phyloP scores from a whole-genome alignment of 2,797 vertebrate species.

The Peromyscus aztecus region DNA sequence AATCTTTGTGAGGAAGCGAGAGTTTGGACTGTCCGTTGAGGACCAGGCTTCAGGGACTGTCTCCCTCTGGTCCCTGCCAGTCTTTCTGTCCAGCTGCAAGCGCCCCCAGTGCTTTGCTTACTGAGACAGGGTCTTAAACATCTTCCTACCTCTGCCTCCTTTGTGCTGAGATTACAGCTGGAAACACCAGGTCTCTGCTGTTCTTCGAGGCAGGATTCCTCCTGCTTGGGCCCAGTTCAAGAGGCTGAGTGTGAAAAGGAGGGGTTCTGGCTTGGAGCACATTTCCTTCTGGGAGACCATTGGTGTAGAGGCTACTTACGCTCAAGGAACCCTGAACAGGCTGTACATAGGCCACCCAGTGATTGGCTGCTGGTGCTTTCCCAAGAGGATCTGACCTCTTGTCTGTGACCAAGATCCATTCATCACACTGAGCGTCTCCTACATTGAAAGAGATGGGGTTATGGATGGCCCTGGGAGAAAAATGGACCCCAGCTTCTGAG shows the following conservation, averaged over 20 bases:
- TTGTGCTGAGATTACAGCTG: background rate
- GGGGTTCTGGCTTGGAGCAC: background rate
- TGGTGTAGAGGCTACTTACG: background rate
- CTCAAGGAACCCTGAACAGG: background rate
- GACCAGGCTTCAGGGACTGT: background rate
- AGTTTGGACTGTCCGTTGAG: background rate
- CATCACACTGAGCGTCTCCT: conserved; percentile 53
- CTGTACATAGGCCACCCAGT: background rate
- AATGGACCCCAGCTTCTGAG: conserved; percentile 62
- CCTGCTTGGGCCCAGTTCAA: background rate
- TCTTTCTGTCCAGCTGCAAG: background rate
- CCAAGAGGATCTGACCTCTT: conserved; percentile 4
- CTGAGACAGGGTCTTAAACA: background rate
- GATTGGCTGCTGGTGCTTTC: background rate
- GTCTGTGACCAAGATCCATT: background rate
- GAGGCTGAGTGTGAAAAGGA: background rate
- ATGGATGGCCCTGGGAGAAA: conserved; percentile 71
- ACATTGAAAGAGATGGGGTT: conserved; percentile 70
- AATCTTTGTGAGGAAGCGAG: background rate
- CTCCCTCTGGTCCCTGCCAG: background rate
- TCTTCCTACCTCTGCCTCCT: background rate
- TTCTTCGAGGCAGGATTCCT: background rate
- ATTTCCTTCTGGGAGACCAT: background rate
- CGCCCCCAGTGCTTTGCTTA: too few relatives aligned
- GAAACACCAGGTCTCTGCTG: background rate